phyloP scores from a whole-genome alignment of 2,797 vertebrate species.

The Fringilla coelebs region DNA sequence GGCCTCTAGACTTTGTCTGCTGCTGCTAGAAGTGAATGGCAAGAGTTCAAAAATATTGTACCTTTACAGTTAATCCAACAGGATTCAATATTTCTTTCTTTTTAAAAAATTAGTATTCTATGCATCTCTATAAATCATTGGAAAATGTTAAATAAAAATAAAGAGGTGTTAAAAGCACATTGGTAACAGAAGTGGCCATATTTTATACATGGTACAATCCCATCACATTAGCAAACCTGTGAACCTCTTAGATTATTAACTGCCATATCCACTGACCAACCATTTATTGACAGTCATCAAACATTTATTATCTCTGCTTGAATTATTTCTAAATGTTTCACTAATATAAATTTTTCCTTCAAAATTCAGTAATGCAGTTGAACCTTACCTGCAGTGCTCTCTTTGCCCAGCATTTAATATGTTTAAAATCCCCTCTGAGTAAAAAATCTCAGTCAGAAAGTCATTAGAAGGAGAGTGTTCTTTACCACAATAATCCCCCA shows the following conservation, averaged over 20 bases:
- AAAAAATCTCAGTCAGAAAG: conserved; percentile 21
- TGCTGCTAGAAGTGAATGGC: background rate
- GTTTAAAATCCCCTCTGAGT: conserved; percentile 12
- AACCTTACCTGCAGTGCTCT: background rate
- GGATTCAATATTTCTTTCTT: accelerated
- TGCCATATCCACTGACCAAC: background rate
- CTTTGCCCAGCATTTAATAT: conserved; percentile 22
- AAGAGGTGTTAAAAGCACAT: background rate
- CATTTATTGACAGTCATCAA: conserved; percentile 35
- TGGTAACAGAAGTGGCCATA: background rate
- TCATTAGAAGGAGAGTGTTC: background rate
- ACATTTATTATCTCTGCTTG: conserved; percentile 14
- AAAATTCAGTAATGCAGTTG: background rate
- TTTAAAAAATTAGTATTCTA: background rate
- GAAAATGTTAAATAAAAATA: background rate
- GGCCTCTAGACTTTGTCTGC: background rate
- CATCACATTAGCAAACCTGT: background rate
- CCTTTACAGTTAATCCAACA: background rate
- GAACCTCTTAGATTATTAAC: background rate
- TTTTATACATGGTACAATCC: background rate
- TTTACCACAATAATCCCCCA: background rate
- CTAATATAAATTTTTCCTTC: conserved; percentile 6
- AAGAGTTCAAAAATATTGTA: background rate
- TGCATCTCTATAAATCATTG: background rate
- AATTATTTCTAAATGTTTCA: conserved; percentile 24